A percentile compares a stretch with the other conserved stretches of the same genome.
Evolutionary conservation across 2,888 invertebrate genomes (phyloP).

Genomic region (Pachycephus smyrnensis): DNA sequence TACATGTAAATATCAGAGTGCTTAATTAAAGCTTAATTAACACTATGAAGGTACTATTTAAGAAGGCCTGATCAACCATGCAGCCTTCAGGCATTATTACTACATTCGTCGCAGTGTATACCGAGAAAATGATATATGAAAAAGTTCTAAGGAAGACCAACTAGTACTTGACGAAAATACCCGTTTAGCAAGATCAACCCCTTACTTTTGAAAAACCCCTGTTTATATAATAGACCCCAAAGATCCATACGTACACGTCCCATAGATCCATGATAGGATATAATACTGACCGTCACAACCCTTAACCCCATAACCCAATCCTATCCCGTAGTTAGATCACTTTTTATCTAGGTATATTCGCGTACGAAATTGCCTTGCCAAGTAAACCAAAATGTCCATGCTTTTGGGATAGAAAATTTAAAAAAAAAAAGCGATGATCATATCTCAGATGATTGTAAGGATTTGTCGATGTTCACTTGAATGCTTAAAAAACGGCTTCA

Average conservation of each 20-base stretch:
- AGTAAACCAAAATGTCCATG: not conserved
- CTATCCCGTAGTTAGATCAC: conserved; percentile 26
- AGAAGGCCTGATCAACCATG: conserved; percentile 60
- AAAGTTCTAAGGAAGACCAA: not conserved
- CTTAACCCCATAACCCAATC: conserved; percentile 20
- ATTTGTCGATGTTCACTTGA: not conserved
- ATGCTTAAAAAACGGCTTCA: not conserved
- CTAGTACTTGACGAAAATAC: conserved; percentile 23
- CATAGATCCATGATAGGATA: conserved; percentile 23
- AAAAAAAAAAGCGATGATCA: not conserved
- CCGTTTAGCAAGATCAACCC: conserved; percentile 23
- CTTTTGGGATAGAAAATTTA: not conserved
- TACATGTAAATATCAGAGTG: conserved; percentile 24
- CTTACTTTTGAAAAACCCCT: conserved; percentile 2
- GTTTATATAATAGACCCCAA: conserved; percentile 10
- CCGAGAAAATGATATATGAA: not conserved
- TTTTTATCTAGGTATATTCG: conserved; percentile 20
- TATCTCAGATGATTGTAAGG: not conserved
- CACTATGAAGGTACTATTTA: conserved; percentile 17
- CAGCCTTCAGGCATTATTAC: conserved; percentile 53
- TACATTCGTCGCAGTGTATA: conserved; percentile 21
- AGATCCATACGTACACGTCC: conserved; percentile 12
- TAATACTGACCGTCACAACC: conserved; percentile 18
- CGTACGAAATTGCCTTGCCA: conserved; percentile 20
- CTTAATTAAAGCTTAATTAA: conserved; percentile 16